Evolutionary conservation across 1,140 invertebrate genomes (phyloP).

Genomic region (Megathymus violae): DNA sequence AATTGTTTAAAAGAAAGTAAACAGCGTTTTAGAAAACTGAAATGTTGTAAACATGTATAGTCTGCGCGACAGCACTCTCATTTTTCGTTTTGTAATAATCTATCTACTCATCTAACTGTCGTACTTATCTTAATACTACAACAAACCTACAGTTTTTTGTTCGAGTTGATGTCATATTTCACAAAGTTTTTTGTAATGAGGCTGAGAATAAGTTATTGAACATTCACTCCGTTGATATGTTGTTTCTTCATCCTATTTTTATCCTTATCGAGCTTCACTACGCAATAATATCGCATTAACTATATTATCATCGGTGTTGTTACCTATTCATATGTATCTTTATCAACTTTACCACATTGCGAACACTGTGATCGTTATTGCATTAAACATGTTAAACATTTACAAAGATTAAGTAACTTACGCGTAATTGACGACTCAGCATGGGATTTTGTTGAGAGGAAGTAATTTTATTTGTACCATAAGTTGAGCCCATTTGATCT

Average conservation of each 20-base stretch:
- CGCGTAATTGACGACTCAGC: slow-evolving; percentile 90
- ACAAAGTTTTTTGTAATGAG: neutral
- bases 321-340: no score
- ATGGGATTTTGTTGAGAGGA: slow-evolving; percentile 90
- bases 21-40: no score
- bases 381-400: slow-evolving; percentile 2
- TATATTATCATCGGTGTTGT: neutral
- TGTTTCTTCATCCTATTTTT: neutral
- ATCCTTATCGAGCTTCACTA: neutral
- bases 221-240: neutral
- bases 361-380: neutral
- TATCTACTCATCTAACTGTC: no score
- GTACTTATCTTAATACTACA: no score
- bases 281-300: neutral
- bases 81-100: no score
- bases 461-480: slow-evolving; percentile 75
- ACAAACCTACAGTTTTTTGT: no score
- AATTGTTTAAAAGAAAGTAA: no score
- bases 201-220: neutral
- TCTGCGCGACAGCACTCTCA: no score
- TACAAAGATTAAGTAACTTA: slow-evolving; percentile 66
- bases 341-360: neutral
- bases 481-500: slow-evolving; percentile 78
- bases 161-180: no score
- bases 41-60: no score